These are phyloP conservation scores for Pollenia griseotomentosa DNA, from an alignment of 2,888 invertebrate species.

Conservation along the genomic window DNA sequence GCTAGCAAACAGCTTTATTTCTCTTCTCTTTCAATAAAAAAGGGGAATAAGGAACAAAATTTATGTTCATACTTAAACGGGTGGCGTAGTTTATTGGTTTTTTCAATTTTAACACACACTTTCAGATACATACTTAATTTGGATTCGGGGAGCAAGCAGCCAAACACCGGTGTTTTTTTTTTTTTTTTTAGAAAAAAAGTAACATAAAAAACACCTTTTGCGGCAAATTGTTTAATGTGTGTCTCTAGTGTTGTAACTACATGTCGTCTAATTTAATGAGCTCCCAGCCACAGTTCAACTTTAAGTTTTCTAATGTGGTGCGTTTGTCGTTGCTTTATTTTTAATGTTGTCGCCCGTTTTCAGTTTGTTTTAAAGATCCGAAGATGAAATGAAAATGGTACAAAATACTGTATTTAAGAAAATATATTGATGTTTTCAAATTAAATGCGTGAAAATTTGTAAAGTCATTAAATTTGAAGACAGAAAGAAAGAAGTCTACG, in stretches of 20 bases:
- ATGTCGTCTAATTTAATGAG: conserved; percentile 42
- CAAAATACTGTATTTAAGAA: background rate
- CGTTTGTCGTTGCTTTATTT: background rate
- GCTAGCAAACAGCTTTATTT: too few species aligned
- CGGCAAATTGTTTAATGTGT: conserved; percentile 60
- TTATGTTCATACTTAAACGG: conserved; percentile 64
- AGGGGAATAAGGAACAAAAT: conserved; percentile 42
- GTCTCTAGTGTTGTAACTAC: conserved; percentile 9
- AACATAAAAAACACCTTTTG: conserved; percentile 54
- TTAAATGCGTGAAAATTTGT: conserved; percentile 66
- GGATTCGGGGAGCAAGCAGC: background rate
- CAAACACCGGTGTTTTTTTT: conserved; percentile 4
- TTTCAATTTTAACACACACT: conserved; percentile 25
- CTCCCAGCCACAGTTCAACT: conserved; percentile 42
- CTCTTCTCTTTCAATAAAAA: background rate
- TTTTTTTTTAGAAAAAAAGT: background rate
- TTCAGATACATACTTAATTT: background rate
- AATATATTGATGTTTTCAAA: conserved; percentile 66
- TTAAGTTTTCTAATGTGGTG: conserved; percentile 31
- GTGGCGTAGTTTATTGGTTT: conserved; percentile 64
- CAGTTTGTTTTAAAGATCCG: conserved; percentile 28
- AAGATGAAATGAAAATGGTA: conserved; percentile 9
- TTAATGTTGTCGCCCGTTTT: conserved; percentile 35
- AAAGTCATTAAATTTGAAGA: conserved; percentile 49
- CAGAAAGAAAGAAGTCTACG: conserved; percentile 9